These are phyloP conservation scores for Sminthurinus aureus DNA, from an alignment of 2,888 invertebrate genomes.

Conservation along the genomic window DNA sequence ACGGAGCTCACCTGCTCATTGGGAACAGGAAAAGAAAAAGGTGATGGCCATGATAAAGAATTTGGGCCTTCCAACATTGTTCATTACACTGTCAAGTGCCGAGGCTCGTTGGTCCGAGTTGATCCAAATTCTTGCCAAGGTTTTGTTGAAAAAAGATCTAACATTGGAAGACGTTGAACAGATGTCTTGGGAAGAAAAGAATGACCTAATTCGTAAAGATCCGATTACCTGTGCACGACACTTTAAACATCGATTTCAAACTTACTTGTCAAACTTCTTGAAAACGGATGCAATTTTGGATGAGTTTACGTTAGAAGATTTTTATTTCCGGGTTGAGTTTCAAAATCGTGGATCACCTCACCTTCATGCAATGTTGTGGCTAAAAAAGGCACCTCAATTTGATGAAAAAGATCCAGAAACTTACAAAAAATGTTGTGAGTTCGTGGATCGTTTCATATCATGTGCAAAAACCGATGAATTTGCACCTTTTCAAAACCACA, in stretches of 20 bases:
- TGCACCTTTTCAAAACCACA: conserved; percentile 41
- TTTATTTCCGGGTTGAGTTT: conserved; percentile 36
- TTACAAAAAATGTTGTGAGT: conserved; percentile 6
- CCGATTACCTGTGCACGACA: conserved; percentile 27
- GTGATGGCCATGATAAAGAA: conserved; percentile 47
- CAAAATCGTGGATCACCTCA: conserved; percentile 38
- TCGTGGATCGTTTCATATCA: conserved; percentile 45
- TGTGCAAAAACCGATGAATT: conserved; percentile 22
- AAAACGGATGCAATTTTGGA: conserved; percentile 12
- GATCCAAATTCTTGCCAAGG: conserved; percentile 23
- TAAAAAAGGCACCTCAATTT: conserved; percentile 41
- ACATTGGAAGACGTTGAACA: conserved; percentile 34
- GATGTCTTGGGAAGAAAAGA: background rate
- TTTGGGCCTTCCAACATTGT: conserved; percentile 39
- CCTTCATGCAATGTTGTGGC: conserved; percentile 42
- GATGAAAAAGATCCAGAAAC: conserved; percentile 15
- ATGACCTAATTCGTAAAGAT: conserved; percentile 24
- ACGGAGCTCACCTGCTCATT: conserved; percentile 42
- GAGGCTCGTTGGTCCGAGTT: conserved; percentile 45
- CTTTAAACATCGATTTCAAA: conserved; percentile 42
- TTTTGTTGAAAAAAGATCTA: conserved; percentile 7
- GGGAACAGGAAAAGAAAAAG: conserved; percentile 28
- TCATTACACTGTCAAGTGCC: conserved; percentile 48
- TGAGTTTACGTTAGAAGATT: conserved; percentile 17
- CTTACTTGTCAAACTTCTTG: conserved; percentile 31